Evolutionary conservation across 2,888 invertebrate species (phyloP).

Genomic region (Idaea dimidiata): DNA sequence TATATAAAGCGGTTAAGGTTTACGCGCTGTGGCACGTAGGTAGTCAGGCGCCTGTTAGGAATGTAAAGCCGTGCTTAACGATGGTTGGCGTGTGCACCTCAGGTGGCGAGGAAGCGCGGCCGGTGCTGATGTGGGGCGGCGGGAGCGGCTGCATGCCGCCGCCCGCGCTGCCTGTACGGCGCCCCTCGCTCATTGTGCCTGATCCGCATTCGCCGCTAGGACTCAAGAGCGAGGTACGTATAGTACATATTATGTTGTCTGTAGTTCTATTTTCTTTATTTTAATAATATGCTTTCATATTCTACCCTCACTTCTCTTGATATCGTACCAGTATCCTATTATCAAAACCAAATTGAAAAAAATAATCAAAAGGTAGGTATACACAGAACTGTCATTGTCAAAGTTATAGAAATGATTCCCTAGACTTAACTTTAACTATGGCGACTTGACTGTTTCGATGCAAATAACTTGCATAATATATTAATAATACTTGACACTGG

Average conservation of each 20-base stretch:
- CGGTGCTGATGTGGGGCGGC: constrained; percentile 59
- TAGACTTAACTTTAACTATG: too few relatives aligned
- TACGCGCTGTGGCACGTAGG: constrained; percentile 24
- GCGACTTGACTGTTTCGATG: too few relatives aligned
- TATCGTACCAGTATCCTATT: too few relatives aligned
- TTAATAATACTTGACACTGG: too few relatives aligned
- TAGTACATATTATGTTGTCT: not conserved
- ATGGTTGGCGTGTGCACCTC: constrained; percentile 32
- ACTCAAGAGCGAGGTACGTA: constrained; percentile 78
- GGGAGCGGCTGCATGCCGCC: constrained; percentile 69
- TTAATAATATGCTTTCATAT: not conserved
- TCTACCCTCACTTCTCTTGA: not conserved
- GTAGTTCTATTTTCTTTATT: too few relatives aligned
- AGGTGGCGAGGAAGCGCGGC: constrained; percentile 53
- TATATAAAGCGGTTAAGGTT: constrained; percentile 15
- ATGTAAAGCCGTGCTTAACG: constrained; percentile 23
- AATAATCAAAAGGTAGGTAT: too few relatives aligned
- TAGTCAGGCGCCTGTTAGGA: constrained; percentile 20
- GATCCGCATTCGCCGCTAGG: constrained; percentile 80
- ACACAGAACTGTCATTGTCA: too few relatives aligned
- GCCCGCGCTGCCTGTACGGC: constrained; percentile 83
- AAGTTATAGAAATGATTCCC: too few relatives aligned
- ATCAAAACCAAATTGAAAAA: too few relatives aligned
- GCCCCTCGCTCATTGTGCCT: constrained; percentile 82
- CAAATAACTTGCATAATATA: too few relatives aligned